Conservation (phyloP, 2,797 vertebrate species). For the Pseudochromis fuscus region DNA sequence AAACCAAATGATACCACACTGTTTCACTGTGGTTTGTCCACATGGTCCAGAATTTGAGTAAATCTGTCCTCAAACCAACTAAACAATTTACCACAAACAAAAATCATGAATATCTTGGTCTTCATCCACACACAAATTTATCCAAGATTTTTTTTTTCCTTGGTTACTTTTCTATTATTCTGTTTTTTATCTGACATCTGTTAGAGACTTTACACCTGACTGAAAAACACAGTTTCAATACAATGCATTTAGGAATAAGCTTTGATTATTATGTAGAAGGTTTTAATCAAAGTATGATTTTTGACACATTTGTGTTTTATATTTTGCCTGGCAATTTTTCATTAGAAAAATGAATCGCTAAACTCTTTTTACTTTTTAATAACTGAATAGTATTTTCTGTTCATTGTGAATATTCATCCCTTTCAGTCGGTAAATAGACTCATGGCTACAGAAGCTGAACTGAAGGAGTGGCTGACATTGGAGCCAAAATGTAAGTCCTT, state of each 20-base stretch:
- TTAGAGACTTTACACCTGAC: background rate
- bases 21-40: no score
- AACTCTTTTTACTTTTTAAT: background rate
- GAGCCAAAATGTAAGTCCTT: conserved; percentile 81
- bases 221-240: no score
- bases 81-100: background rate
- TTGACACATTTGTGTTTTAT: background rate
- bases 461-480: conserved; percentile 77
- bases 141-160: background rate
- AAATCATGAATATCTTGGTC: background rate
- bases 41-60: no score
- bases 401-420: conserved; percentile 7
- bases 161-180: background rate
- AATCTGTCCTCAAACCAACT: background rate
- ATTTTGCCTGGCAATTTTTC: background rate
- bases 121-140: background rate
- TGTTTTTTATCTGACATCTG: background rate
- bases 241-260: background rate
- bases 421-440: conserved; percentile 76
- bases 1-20: background rate
- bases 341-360: no score
- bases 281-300: no score
- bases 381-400: background rate
- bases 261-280: no score
- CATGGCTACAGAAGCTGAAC: conserved; percentile 79